Conservation (phyloP, 2,113 vertebrate species). For the Odobenus rosmarus region DNA sequence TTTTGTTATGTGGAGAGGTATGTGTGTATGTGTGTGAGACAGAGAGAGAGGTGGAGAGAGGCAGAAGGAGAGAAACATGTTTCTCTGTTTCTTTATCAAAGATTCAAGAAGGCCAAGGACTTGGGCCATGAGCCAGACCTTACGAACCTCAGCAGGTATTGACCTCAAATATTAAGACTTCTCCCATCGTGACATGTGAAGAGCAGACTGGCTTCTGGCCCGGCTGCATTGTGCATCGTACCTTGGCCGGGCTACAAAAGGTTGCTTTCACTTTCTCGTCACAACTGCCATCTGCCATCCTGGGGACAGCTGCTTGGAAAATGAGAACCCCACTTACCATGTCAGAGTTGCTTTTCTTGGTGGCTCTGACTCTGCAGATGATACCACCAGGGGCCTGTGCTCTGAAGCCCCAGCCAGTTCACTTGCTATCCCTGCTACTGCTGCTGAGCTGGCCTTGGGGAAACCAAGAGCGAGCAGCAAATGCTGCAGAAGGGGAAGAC, state of each 20-base stretch:
- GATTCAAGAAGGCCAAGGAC: not conserved
- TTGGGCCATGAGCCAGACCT: not conserved
- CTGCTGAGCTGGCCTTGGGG: not conserved
- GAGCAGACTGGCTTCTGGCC: not conserved
- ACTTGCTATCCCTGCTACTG: not conserved
- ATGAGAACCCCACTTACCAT: not conserved
- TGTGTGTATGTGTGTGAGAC: not conserved
- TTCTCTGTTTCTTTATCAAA: not conserved
- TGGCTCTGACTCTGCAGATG: not conserved
- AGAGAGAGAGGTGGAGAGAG: not conserved
- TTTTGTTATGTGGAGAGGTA: conserved; percentile 43
- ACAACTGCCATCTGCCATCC: not conserved
- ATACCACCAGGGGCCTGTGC: not conserved
- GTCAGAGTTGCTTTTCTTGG: not conserved
- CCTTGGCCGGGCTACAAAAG: not conserved
- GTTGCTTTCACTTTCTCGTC: not conserved
- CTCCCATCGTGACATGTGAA: not conserved
- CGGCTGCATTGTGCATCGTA: not conserved
- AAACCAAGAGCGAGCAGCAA: not conserved
- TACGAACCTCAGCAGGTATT: not conserved
- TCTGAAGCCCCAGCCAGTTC: not conserved
- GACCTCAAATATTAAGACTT: not conserved
- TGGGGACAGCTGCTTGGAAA: conserved; percentile 8
- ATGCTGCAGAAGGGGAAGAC: no score
- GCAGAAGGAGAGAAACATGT: not conserved